Evolutionary conservation across 2,113 vertebrate genomes (phyloP).

Genomic region (Notarius lentiginosus): DNA sequence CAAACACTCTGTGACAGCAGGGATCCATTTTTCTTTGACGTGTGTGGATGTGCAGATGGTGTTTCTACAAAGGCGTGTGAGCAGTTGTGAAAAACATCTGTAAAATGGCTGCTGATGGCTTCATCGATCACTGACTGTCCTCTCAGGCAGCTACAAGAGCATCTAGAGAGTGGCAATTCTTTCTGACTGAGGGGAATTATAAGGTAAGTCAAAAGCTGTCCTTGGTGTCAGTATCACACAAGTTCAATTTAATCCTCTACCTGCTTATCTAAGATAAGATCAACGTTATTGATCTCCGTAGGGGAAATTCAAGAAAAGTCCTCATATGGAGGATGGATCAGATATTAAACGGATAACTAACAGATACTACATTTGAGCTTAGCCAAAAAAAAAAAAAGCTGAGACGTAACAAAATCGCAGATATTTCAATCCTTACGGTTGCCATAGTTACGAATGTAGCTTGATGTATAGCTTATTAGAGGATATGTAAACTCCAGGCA

Average conservation of each 20-base stretch:
- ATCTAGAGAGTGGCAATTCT: conserved; percentile 18
- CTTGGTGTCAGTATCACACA: not conserved
- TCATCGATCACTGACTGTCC: not conserved
- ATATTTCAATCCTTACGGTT: not conserved
- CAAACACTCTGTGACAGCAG: not conserved
- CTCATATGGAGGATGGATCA: no score
- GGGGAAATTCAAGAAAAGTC: no score
- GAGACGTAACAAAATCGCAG: not conserved
- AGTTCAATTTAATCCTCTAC: conserved; percentile 9
- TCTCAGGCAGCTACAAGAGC: not conserved
- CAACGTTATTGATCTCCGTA: no score
- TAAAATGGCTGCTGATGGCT: conserved; percentile 12
- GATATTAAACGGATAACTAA: no score
- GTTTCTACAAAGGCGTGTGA: not conserved
- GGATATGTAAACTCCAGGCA: not conserved
- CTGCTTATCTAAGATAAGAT: not conserved
- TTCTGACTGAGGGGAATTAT: not conserved
- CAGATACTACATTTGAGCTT: no score
- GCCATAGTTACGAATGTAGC: not conserved
- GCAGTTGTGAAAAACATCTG: not conserved
- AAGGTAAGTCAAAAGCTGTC: conserved; percentile 26
- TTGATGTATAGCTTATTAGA: not conserved
- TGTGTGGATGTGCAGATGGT: not conserved
- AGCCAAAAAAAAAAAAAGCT: no score
- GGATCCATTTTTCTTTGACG: not conserved